A percentile compares a stretch with the other conserved stretches of the same genome.
phyloP scores from a whole-genome alignment of 2,113 vertebrate species.

The Lanius collurio region DNA sequence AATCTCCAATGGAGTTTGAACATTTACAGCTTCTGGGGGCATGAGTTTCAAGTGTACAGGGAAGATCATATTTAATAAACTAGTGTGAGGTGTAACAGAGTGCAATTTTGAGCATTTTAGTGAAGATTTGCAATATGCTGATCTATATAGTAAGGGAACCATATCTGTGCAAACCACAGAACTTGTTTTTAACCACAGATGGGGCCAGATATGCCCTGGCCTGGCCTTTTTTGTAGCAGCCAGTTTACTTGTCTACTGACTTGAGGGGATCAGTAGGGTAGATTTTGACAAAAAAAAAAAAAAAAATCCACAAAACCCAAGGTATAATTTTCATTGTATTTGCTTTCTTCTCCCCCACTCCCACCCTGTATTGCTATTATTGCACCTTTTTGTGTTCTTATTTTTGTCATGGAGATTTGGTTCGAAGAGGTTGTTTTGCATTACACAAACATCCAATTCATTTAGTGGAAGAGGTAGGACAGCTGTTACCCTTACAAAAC shows the following conservation, averaged over 20 bases:
- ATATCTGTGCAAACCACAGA: background rate
- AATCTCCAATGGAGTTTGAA: background rate
- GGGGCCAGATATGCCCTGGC: background rate
- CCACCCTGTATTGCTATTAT: background rate
- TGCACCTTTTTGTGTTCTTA: background rate
- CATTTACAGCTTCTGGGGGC: background rate
- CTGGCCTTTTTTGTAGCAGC: slow-evolving; percentile 39
- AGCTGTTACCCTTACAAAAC: background rate
- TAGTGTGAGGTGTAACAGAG: background rate
- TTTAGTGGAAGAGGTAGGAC: background rate
- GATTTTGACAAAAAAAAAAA: background rate
- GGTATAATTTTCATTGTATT: background rate
- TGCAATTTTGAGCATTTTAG: background rate
- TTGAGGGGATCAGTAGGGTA: background rate
- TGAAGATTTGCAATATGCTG: background rate
- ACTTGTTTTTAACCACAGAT: background rate
- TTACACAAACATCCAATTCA: background rate
- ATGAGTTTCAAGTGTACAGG: background rate
- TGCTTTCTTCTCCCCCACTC: background rate
- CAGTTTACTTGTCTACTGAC: background rate
- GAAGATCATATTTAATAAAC: background rate
- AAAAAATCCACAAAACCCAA: background rate
- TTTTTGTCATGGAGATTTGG: background rate
- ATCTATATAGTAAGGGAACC: background rate
- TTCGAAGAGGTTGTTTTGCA: background rate